Conservation (phyloP, 2,113 vertebrate species). For the Promerops cafer region DNA sequence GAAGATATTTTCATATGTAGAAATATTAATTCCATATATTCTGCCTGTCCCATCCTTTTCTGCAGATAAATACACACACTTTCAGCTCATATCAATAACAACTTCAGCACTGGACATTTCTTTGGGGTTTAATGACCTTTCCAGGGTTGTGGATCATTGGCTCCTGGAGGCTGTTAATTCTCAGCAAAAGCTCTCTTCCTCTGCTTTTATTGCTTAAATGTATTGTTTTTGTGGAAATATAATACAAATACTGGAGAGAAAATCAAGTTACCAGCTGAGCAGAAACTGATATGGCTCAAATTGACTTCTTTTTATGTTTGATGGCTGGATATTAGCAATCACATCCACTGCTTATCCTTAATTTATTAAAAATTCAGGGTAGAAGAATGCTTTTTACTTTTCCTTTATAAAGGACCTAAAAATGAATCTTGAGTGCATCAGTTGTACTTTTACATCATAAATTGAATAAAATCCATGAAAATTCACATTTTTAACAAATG, state of each 20-base stretch:
- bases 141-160: background rate
- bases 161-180: background rate
- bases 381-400: background rate
- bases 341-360: background rate
- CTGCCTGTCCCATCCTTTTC: background rate
- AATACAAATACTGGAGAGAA: background rate
- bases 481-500: background rate
- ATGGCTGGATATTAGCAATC: background rate
- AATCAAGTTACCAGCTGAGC: background rate
- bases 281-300: background rate
- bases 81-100: background rate
- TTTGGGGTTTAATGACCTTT: background rate
- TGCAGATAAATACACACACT: background rate
- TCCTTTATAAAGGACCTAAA: background rate
- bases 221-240: background rate
- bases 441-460: background rate
- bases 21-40: background rate
- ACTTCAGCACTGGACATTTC: background rate
- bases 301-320: background rate
- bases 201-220: constrained; percentile 13
- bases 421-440: background rate
- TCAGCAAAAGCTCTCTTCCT: background rate
- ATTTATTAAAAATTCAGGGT: background rate
- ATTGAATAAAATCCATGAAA: background rate
- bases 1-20: background rate